Base-by-base conservation (phyloP, 2,888 invertebrate species). In the Trissolcus japonicus region DNA sequence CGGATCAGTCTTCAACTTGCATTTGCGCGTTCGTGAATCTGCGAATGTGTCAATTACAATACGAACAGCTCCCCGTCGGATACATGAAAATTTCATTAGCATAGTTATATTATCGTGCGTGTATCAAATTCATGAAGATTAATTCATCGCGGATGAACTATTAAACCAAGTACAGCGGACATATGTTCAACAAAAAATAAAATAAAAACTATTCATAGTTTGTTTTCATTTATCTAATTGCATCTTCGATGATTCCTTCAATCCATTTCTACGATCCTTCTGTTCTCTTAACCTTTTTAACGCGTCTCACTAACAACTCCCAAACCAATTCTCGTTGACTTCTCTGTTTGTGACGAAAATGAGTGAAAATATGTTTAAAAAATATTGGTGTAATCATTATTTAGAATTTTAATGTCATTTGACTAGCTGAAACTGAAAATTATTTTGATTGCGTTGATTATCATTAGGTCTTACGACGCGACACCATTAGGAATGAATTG, bases 231-330 rank as follows among this genome's bases (percentile, higher is more conserved):
- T 80, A 81, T 83, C 82, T 80, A 19, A 81, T 79, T 80, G 63
- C 78, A n/a, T n/a, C n/a, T n/a, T n/a, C n/a, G n/a, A n/a, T n/a
- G n/a, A n/a, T 84, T 80, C 85, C 86, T 86, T 86, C 85, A 85
- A 86, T 80, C 83, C 79, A 82, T 83, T 82, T 86, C 86, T 84
- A 85, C 83, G 87, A 86, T 76, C 83, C 77, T 83, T 84, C 83
- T 82, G 80, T 83, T 84, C 83, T 16, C 83, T 83, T 84, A 84
- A 83, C 81, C 82, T 82, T 84, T 86, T 82, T 82, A 82, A 80
- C 80, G 82, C 80, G 81, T 83, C 80, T 82, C 79, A 80, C 80
- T 82, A 85, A 87, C 83, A 85, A 85, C 82, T 82, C 81, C 80
- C 81, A 77, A 79, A 80, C 80, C 79, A 79, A 63, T 67, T 77